A percentile compares a stretch with the other conserved stretches of the same genome.
These are phyloP conservation scores for Seriola rivoliana DNA, from an alignment of 2,113 vertebrate genomes.

Conservation along the genomic window DNA sequence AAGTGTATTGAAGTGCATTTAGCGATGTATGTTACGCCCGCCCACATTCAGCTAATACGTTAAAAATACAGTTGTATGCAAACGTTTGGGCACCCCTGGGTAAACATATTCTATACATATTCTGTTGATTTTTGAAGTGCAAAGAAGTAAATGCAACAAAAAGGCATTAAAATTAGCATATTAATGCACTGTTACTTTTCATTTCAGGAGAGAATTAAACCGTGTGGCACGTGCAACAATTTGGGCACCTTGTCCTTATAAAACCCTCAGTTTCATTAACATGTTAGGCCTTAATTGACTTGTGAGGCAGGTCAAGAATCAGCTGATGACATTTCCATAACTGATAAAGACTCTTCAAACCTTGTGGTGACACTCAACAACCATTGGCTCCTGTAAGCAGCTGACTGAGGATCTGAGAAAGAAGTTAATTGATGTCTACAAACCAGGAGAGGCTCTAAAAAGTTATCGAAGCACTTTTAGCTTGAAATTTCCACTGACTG, in stretches of 20 bases:
- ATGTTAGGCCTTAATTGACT: not conserved
- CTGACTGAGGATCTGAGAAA: not conserved
- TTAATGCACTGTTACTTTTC: too few relatives aligned
- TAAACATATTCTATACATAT: not conserved
- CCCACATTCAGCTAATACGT: not conserved
- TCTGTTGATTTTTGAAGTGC: not conserved
- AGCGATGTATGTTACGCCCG: fast-evolving
- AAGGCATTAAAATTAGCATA: not conserved
- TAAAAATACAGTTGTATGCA: not conserved
- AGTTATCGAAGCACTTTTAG: not conserved
- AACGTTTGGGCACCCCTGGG: not conserved
- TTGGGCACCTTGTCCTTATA: not conserved
- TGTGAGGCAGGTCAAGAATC: not conserved
- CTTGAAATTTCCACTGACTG: not conserved
- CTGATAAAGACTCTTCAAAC: not conserved
- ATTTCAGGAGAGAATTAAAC: not conserved
- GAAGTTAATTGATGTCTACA: not conserved
- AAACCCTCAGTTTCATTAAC: not conserved
- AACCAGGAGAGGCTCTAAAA: not conserved
- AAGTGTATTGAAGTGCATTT: not conserved
- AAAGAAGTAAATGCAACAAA: not conserved
- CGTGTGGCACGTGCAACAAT: not conserved
- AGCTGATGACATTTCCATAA: not conserved
- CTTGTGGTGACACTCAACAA: not conserved
- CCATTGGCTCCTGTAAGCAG: not conserved